Percentiles rank a stretch among this genome's conserved stretches.
Evolutionary conservation across 1,140 invertebrate species (phyloP).

Genomic region (Caligus rogercresseyi): DNA sequence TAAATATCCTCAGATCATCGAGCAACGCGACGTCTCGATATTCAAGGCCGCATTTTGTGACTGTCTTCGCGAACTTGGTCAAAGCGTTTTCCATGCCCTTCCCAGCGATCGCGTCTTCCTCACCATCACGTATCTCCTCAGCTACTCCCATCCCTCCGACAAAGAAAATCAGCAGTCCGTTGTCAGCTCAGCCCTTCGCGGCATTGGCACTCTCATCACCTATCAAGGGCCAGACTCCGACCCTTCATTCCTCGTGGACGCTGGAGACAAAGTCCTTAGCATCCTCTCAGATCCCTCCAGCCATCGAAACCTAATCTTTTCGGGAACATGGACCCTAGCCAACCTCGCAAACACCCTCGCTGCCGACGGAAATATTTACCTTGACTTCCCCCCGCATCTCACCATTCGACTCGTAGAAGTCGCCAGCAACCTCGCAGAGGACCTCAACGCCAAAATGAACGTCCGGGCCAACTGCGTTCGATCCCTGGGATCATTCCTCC

Average conservation of each 20-base stretch:
- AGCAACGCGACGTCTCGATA: not conserved
- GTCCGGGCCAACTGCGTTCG: not conserved
- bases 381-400: not conserved
- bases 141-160: not conserved
- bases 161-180: not conserved
- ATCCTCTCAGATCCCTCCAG: not conserved
- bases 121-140: not conserved
- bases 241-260: not conserved
- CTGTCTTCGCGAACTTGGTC: not conserved
- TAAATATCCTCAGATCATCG: too few species aligned
- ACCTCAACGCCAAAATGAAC: not conserved
- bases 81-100: not conserved
- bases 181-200: not conserved
- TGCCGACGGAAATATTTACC: not conserved
- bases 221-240: not conserved
- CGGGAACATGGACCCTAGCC: not conserved
- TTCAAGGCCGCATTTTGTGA: not conserved
- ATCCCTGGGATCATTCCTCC: not conserved
- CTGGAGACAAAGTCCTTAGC: not conserved
- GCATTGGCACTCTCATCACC: not conserved
- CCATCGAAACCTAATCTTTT: not conserved
- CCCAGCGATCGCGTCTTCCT: not conserved
- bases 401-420: not conserved
- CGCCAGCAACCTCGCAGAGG: not conserved
- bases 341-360: not conserved